Evolutionary conservation across 2,888 invertebrate species (phyloP), one percentile per base, ranked within the genome.

Genomic region (Hyposoter dolosus): DNA sequence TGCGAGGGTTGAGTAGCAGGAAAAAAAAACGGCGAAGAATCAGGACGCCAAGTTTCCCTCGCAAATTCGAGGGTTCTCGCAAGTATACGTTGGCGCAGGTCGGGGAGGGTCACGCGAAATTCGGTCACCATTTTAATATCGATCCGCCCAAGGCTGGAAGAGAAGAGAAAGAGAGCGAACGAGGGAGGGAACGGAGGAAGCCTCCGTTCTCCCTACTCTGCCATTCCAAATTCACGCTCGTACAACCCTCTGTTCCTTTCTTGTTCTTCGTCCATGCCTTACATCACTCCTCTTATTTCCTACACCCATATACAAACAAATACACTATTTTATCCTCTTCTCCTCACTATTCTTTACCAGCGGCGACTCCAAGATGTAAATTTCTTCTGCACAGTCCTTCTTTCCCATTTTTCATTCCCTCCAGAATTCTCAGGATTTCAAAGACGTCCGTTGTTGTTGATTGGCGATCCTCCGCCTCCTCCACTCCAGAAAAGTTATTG

Each of bases 61-160:
- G 15, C 82, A 82, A 87, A 77, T 71, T 43, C 47, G 79, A 69
- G 82, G 82, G 84, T 71, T 80, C 80, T 81, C 56, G 76, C 53
- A 68, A 77, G 83, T 79, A 56, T 80, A 72, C 60, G 91, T 93
- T 93, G 91, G 90, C 93, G 93, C 90, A 94, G 94, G 94, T 94
- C 92, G 92, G 89, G 90, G 90, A 89, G 84, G 87, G 85, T 86
- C 86, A 87, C 85, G 89, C 91, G 93, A 92, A 94, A 94, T 94
- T 94, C 94, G 94, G 94, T 94, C 93, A 94, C 94, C 93, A 93
- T 94, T 94, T 93, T 93, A 92, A 92, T 93, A 94, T 94, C 93
- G 94, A 94, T 93, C 93, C 91, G 90, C 63, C 82, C 87, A 81
- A 60, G 71, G 79, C 35, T 53, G 63, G 12, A 35, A 84, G 78